Base-by-base conservation (phyloP, 1,140 invertebrate genomes). In the Trinorchestia longiramus region DNA sequence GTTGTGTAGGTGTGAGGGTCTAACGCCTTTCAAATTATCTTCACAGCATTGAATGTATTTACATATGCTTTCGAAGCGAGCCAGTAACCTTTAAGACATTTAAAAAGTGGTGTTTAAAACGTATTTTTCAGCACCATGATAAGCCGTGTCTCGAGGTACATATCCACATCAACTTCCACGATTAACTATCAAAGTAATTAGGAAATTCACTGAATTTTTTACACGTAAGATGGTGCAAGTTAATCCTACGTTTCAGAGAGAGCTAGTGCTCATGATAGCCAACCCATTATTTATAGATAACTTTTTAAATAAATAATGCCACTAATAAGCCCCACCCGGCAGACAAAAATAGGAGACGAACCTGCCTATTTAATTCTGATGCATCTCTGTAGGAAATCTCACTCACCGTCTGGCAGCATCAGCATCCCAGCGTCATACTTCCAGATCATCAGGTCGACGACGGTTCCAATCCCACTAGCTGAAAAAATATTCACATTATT, bases 401-500 rank as follows among this genome's bases (percentile, higher is more conserved):
- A 87, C 95, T 87, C 23, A 95, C 95, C 95, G 40, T 95, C 95
- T 41, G 95, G 95, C 41, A 92, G 77, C 40, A 87, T 40, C 19
- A 96, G 91, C 44, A 40, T 28, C 53, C 47, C 87, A 44, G 97
- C 97, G 97, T 97, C 97, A 96, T 98, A 98, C 95, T 98, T 98
- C 98, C 98, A 98, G 28, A 98, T 97, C 97, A 98, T 97, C 47
- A 97, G 97, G 95, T 98, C 97, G 0, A 98, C 97, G 23, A 97
- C 95, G 88, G 97, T 96, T 43, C 97, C 97, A n/a, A 98, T 96
- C 42, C 97, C 97, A 47, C 96, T 97, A 41, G 43, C 57, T 87
- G 97, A 77, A 28, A 77, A 77, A 77, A 77, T 36, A 77, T 19
- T 77, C 28, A 77, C 62, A 77, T 23, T 77, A 77, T 77, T 3